Conservation (phyloP, 2,888 invertebrate species). For the Cataglyphis altisquamis region DNA sequence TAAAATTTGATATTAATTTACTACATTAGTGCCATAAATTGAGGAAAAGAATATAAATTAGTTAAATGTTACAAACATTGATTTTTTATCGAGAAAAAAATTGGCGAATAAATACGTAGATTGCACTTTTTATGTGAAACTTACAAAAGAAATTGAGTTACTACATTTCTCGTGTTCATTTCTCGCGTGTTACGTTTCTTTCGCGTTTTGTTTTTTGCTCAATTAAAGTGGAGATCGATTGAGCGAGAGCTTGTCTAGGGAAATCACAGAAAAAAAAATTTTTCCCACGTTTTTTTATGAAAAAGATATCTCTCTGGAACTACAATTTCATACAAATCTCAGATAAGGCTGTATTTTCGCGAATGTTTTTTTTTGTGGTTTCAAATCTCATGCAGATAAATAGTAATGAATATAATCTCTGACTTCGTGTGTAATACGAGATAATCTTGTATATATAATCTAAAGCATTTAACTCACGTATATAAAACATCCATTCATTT, state of each 20-base stretch:
- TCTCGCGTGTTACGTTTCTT: neutral
- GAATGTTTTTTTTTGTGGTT: neutral
- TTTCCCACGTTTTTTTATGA: neutral
- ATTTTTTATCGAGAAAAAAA: neutral
- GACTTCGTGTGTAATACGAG: neutral
- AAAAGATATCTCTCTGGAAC: constrained; percentile 7
- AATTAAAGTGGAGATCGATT: constrained; percentile 30
- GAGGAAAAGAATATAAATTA: neutral
- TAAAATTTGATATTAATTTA: constrained; percentile 7
- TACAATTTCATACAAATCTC: neutral
- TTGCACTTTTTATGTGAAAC: neutral
- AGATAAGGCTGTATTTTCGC: neutral
- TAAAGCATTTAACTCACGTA: neutral
- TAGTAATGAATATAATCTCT: neutral
- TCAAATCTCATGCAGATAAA: neutral
- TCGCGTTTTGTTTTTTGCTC: constrained; percentile 21
- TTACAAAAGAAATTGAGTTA: neutral
- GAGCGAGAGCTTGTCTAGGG: neutral
- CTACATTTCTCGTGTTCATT: neutral
- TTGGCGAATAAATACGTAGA: neutral
- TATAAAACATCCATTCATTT: neutral
- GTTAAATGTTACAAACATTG: neutral
- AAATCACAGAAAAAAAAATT: constrained; percentile 6
- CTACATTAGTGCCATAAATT: neutral
- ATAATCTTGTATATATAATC: constrained; percentile 1